Percentiles rank a stretch among this genome's conserved stretches.
Conservation (phyloP, 2,113 vertebrate species). For the Pitta sordida region DNA sequence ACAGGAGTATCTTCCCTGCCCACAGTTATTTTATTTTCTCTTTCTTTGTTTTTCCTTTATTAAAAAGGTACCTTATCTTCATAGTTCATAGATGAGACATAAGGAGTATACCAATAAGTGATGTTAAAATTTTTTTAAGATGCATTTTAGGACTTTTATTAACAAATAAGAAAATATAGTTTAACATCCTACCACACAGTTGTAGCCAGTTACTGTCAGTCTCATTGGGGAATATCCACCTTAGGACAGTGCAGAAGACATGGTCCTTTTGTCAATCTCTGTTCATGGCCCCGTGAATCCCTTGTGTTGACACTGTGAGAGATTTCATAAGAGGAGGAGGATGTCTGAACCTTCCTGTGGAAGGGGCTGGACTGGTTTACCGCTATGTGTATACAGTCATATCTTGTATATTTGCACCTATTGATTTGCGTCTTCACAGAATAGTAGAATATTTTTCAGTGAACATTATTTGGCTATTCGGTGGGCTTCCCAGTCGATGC, state of each 20-base stretch:
- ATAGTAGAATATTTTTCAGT: too few relatives aligned
- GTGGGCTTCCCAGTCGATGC: too few relatives aligned
- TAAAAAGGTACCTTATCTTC: slow-evolving; percentile 9
- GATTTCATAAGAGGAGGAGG: not conserved
- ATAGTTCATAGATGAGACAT: not conserved
- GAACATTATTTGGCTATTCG: too few relatives aligned
- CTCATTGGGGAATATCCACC: not conserved
- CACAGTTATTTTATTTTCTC: not conserved
- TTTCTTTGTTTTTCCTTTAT: not conserved
- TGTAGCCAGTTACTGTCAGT: not conserved
- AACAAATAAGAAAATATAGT: not conserved
- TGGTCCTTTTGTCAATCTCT: not conserved
- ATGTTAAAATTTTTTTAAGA: not conserved
- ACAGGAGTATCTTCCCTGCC: not conserved
- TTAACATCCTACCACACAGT: not conserved
- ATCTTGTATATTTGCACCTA: too few relatives aligned
- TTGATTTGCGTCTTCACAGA: too few relatives aligned
- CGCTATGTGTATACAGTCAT: too few relatives aligned
- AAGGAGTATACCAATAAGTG: not conserved
- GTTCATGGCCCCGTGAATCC: not conserved
- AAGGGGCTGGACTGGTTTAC: not conserved
- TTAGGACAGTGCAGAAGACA: not conserved
- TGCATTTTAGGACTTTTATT: not conserved
- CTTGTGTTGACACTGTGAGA: fast-evolving
- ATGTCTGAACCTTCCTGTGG: not conserved